Conservation (phyloP, 2,797 vertebrate genomes). For the Enteromius fasciolatus region DNA sequence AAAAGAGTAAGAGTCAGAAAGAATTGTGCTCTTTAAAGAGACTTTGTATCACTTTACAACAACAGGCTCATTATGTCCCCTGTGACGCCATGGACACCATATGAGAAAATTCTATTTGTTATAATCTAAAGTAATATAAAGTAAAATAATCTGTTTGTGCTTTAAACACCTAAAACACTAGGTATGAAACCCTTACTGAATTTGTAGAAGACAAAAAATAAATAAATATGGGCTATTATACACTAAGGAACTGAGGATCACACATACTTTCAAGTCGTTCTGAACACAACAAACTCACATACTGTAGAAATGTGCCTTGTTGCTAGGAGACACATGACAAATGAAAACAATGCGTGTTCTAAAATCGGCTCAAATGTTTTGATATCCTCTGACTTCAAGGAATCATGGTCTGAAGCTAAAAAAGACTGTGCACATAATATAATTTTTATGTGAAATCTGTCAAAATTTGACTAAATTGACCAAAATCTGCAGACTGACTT, state of each 20-base stretch:
- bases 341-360: background rate
- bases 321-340: constrained; percentile 8
- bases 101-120: background rate
- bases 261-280: background rate
- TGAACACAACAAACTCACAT: constrained; percentile 2
- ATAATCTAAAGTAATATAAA: background rate
- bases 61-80: constrained; percentile 1
- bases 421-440: background rate
- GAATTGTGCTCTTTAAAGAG: constrained; percentile 41
- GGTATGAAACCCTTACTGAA: background rate
- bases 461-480: background rate
- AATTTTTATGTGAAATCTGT: background rate
- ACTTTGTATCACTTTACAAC: constrained; percentile 25
- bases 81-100: background rate
- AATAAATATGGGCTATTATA: background rate
- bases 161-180: background rate
- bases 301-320: background rate
- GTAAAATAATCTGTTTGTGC: background rate
- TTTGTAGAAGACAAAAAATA: background rate
- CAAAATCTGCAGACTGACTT: background rate
- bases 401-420: background rate
- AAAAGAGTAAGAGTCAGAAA: constrained; percentile 40
- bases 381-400: background rate
- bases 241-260: background rate
- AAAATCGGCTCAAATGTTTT: constrained; percentile 1